Evolutionary conservation across 2,797 vertebrate genomes (phyloP), one percentile per base, ranked within the genome.

Genomic region (Hephaestus fuliginosus): DNA sequence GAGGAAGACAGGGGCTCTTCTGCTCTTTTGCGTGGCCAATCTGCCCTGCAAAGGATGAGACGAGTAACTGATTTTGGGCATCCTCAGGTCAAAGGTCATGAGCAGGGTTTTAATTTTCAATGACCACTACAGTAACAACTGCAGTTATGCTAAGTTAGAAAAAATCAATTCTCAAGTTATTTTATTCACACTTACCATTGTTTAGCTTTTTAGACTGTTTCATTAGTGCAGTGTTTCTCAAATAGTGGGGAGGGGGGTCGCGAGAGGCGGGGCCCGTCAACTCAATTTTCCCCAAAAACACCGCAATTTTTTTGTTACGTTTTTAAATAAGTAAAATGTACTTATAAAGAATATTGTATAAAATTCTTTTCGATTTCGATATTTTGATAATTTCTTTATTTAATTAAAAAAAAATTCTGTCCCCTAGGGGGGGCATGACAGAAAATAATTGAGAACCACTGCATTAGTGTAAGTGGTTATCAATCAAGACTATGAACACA

Each of bases 11-110:
- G 53, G 41, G 30, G 39, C 52, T 30, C 17, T 66, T 49, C 52
- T 73, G 51, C 17, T 70, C 39, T 78, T 82, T 46, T 60, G 65
- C 73, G 17, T 0, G 1, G 49, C 53, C 58, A 72, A 30, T 76
- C 55, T 62, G 43, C 9, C 18, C 20, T 2, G 57, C 43, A 56
- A 58, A 51, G 6, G 9, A 17, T 51, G 15, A 70, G 61, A 64
- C 3, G 1, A 66, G 9, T 0, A 4, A 13, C 56, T 4, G 0
- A 61, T 53, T 60, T 56, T 41, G 33, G 48, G 44, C 20, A 68
- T 62, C 78, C 70, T 71, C 11, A 70, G 44, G 65, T 65, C 28
- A 71, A 33, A 64, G 25, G 6, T 68, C 44, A 33, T 0, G 2
- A 44, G n/a, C 28, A 13, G 0, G 22, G 8, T 61, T 65, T 72